Percentiles rank a stretch among this genome's conserved stretches.
Evolutionary conservation across 2,797 vertebrate genomes (phyloP).

Genomic region (Enteromius afrohamiltoni): DNA sequence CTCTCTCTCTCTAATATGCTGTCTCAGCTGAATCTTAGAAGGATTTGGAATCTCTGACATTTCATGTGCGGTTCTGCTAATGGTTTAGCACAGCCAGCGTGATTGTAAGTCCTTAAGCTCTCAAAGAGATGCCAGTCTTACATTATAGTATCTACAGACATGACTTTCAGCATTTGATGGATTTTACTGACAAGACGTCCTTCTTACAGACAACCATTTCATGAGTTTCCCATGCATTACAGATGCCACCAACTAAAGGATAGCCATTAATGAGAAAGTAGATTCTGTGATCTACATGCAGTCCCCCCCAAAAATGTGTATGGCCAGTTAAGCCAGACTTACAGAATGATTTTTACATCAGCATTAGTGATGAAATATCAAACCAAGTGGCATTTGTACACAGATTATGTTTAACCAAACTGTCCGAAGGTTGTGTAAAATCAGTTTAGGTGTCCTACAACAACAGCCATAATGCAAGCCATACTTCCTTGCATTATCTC

Average conservation of each 20-base stretch:
- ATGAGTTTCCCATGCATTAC: not conserved
- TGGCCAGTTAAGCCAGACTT: not conserved
- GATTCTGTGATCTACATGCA: not conserved
- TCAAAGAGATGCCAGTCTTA: slow-evolving; percentile 20
- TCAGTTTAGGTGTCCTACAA: not conserved
- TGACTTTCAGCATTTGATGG: slow-evolving; percentile 37
- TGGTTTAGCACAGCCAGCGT: slow-evolving; percentile 28
- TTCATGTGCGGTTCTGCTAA: slow-evolving; percentile 22
- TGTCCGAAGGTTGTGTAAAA: not conserved
- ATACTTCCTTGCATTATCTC: not conserved
- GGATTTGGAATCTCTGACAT: slow-evolving; percentile 38
- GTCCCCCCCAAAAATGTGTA: not conserved
- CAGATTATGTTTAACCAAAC: not conserved
- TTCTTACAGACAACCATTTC: not conserved
- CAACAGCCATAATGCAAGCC: not conserved
- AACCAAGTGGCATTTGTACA: not conserved
- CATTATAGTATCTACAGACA: slow-evolving; percentile 27
- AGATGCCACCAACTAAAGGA: not conserved
- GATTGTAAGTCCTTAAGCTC: slow-evolving; percentile 35
- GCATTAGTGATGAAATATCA: not conserved
- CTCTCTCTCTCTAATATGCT: slow-evolving; percentile 19
- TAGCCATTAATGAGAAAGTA: not conserved
- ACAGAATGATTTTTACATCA: not conserved
- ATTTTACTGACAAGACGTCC: slow-evolving; percentile 3
- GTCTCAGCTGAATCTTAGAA: slow-evolving; percentile 28